Percentiles rank a stretch among this genome's conserved stretches.
Conservation (phyloP, 2,113 vertebrate species). For the Stigmatopora nigra region DNA sequence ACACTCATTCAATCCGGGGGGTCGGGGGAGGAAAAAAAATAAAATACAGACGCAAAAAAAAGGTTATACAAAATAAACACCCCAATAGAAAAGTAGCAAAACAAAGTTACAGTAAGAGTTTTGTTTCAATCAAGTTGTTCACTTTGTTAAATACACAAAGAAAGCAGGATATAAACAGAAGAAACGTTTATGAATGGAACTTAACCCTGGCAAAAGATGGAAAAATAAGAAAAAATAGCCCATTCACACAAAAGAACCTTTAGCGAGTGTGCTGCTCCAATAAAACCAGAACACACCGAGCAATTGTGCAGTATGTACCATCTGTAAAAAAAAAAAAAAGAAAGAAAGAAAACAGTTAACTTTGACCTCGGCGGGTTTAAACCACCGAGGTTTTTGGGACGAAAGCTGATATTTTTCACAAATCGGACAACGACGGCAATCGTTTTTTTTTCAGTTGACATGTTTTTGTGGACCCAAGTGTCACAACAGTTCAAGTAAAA, state of each 20-base stretch:
- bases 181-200: constrained; percentile 57
- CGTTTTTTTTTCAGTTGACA: constrained; percentile 4
- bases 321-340: constrained; percentile 32
- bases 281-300: constrained; percentile 34
- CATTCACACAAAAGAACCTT: constrained; percentile 35
- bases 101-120: constrained; percentile 65
- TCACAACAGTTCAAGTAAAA: constrained; percentile 53
- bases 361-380: not conserved
- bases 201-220: constrained; percentile 25
- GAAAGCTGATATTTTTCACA: constrained; percentile 11
- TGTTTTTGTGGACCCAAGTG: constrained; percentile 20
- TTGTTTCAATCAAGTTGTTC: constrained; percentile 49
- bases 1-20: constrained; percentile 65
- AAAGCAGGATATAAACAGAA: constrained; percentile 42
- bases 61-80: constrained; percentile 50
- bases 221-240: constrained; percentile 8
- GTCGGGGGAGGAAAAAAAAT: constrained; percentile 58
- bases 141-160: constrained; percentile 35
- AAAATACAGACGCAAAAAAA: constrained; percentile 44
- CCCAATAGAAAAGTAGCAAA: constrained; percentile 64
- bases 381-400: constrained; percentile 3
- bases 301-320: constrained; percentile 34
- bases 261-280: constrained; percentile 13
- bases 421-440: constrained; percentile 5
- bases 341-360: constrained; percentile 7